These are phyloP conservation scores for Pseudorhombus dupliciocellatus DNA, from an alignment of 2,113 vertebrate genomes.

Conservation along the genomic window DNA sequence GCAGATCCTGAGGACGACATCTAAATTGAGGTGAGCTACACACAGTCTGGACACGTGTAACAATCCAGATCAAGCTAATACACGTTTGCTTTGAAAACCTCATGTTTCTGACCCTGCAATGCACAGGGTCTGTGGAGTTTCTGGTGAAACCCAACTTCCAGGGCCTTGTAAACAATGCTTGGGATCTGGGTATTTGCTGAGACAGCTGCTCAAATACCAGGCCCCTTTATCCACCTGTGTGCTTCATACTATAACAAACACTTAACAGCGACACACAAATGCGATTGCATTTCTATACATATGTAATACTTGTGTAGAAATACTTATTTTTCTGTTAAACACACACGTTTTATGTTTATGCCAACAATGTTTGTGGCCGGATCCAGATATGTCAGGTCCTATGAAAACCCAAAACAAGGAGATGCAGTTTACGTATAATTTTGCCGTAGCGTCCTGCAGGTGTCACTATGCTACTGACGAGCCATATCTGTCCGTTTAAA, in stretches of 20 bases:
- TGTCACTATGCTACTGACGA: slow-evolving; percentile 34
- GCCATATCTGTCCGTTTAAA: neutral
- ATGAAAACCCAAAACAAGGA: neutral
- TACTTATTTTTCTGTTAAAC: too few relatives aligned
- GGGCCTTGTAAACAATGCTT: too few relatives aligned
- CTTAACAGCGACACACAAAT: neutral
- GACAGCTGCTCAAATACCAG: neutral
- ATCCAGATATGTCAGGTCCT: too few relatives aligned
- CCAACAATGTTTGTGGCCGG: neutral
- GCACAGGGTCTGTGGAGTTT: neutral
- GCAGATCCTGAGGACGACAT: too few relatives aligned
- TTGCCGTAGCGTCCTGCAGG: neutral
- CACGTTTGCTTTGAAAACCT: too few relatives aligned
- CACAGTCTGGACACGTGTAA: too few relatives aligned
- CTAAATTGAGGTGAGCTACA: too few relatives aligned
- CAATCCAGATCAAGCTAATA: too few relatives aligned
- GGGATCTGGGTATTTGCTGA: neutral
- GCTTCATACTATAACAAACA: neutral
- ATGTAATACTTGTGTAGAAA: neutral
- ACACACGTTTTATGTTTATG: too few relatives aligned
- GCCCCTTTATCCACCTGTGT: neutral
- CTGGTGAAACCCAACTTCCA: too few relatives aligned
- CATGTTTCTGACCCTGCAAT: neutral
- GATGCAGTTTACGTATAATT: too few relatives aligned
- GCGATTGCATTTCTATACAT: neutral